Evolutionary conservation across 2,888 invertebrate species (phyloP).

Genomic region (Tridacna gigas): DNA sequence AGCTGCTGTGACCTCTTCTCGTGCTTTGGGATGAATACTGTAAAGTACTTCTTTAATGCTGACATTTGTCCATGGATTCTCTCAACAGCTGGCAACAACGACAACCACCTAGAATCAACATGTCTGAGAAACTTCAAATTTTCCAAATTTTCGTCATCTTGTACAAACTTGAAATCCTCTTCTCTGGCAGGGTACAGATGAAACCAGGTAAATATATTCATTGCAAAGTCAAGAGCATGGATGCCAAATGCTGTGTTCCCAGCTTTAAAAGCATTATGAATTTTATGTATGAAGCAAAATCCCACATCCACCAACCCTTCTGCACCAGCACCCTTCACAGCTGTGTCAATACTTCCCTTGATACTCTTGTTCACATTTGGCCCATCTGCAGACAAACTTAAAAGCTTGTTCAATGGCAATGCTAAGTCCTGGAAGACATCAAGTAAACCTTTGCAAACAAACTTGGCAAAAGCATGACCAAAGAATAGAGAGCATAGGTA

Average conservation of each 20-base stretch:
- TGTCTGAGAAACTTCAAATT: slow-evolving; percentile 29
- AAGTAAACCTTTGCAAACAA: slow-evolving; percentile 24
- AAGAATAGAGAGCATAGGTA: slow-evolving; percentile 25
- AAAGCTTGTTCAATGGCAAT: slow-evolving; percentile 17
- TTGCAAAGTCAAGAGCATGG: slow-evolving; percentile 33
- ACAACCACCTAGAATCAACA: slow-evolving; percentile 26
- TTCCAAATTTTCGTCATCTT: slow-evolving; percentile 29
- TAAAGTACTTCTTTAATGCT: slow-evolving; percentile 27
- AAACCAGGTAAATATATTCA: slow-evolving; percentile 23
- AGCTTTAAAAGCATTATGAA: slow-evolving; percentile 33
- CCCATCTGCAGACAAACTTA: slow-evolving; percentile 19
- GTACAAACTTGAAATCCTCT: slow-evolving; percentile 19
- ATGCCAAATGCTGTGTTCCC: slow-evolving; percentile 15
- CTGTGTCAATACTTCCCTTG: slow-evolving; percentile 9
- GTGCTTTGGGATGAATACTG: slow-evolving; percentile 29
- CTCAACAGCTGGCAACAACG: slow-evolving; percentile 28
- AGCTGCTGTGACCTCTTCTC: slow-evolving; percentile 33
- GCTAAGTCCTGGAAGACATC: slow-evolving; percentile 22
- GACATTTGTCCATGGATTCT: slow-evolving; percentile 20
- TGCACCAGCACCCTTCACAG: slow-evolving; percentile 25
- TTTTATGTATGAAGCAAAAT: slow-evolving; percentile 20
- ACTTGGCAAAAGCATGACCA: slow-evolving; percentile 26
- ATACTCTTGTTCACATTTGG: slow-evolving; percentile 37
- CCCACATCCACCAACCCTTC: slow-evolving; percentile 28
- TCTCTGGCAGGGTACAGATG: slow-evolving; percentile 30